Base-by-base conservation (phyloP, 1,140 invertebrate species). In the Bombyx mori region DNA sequence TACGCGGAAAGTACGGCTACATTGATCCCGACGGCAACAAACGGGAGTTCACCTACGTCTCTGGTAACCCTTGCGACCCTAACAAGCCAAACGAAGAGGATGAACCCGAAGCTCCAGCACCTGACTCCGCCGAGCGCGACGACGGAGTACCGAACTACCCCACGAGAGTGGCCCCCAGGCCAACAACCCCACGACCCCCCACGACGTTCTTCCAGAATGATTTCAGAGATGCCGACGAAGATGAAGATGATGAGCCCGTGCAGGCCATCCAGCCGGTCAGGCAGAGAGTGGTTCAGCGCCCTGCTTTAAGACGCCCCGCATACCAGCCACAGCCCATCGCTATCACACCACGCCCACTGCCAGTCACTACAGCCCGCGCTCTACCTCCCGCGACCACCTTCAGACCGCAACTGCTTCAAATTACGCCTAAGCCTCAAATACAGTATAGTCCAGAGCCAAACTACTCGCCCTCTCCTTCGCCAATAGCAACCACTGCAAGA, bases 31-130 rank as follows among this genome's bases (percentile, higher is more conserved):
- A 96, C 68, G 95, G 96, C 56, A 95, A 96, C 77, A 94, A 95
- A 70, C 82, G 95, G 58, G 94, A 96, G 73, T 96, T 96, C 77
- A 94, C 93, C 1, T 97, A 97, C 77, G 94, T 95, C 1, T 95
- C 94, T n/a, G 95, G 95, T n/a, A 96, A 96, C 72, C 94, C 94
- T 3, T 96, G 94, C 75, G 94, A 96, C 68, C 94, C 94, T 1
- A 95, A 95, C 76, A 93, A 92, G 8, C 91, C 92, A 0, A 91
- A 94, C 52, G 91, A 94, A 9, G 91, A 93, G 8, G 86, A 88
- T 9, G 83, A 87, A 46, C 71, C 69, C 8, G 83, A 85, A 42
- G 63, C 72, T 2, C 62, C 70, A n/a, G 75, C 79, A 10, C 79
- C 77, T 26, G 88, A 89, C 6, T 83, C 86, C 6, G 88, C 89